phyloP scores from a whole-genome alignment of 2,797 vertebrate species.

The Pipistrellus kuhlii region DNA sequence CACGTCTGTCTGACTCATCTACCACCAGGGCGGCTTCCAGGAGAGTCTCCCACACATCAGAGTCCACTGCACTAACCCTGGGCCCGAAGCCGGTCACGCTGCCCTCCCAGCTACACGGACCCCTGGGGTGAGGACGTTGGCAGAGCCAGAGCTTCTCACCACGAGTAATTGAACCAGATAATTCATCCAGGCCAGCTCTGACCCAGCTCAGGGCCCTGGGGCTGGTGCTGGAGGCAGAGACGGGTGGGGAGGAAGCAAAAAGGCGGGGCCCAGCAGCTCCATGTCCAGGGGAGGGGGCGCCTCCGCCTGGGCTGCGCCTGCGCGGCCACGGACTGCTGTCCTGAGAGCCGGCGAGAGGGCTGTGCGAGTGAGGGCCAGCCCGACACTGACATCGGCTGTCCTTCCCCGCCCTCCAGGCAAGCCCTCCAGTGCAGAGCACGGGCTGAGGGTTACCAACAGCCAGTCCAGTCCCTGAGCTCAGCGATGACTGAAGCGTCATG shows the following conservation, averaged over 20 bases:
- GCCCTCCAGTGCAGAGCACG: not conserved
- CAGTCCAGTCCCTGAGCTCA: not conserved
- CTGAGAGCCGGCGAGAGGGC: not conserved
- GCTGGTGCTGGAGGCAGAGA: not conserved
- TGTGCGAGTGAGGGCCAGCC: fast-evolving
- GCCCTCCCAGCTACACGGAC: not conserved
- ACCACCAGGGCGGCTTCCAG: not conserved
- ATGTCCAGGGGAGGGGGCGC: not conserved
- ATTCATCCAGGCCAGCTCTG: not conserved
- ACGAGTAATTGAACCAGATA: fast-evolving
- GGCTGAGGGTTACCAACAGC: not conserved
- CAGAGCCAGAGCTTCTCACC: not conserved
- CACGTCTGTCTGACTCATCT: not conserved
- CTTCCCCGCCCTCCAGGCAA: not conserved
- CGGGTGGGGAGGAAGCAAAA: not conserved
- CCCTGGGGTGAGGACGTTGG: too few relatives aligned
- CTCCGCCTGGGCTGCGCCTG: not conserved
- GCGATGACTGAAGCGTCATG: fast-evolving
- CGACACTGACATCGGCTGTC: fast-evolving
- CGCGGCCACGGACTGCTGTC: not conserved
- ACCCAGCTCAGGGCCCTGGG: not conserved
- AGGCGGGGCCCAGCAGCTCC: not conserved
- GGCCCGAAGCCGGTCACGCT: not conserved
- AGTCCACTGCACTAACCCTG: fast-evolving
- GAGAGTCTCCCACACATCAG: not conserved